phyloP scores from a whole-genome alignment of 2,113 vertebrate genomes.

The Rhea americana region DNA sequence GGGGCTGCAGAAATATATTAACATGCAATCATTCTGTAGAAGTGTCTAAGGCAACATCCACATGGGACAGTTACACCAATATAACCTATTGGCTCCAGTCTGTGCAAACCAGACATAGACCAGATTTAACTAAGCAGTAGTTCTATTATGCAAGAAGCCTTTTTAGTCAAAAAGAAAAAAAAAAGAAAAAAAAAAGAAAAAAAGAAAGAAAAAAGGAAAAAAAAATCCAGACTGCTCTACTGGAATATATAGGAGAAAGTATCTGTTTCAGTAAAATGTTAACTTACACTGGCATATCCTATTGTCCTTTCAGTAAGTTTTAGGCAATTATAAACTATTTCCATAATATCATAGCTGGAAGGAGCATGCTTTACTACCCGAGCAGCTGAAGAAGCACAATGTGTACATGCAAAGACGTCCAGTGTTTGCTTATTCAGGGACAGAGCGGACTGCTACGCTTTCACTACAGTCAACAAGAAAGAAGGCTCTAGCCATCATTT shows the following conservation, averaged over 20 bases:
- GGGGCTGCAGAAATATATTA: background rate
- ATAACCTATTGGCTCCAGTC: background rate
- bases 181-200: background rate
- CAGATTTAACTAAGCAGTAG: background rate
- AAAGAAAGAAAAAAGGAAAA: background rate
- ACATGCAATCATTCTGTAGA: background rate
- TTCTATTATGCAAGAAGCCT: background rate
- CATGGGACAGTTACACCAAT: background rate
- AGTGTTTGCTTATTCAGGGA: background rate
- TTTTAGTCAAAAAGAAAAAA: background rate
- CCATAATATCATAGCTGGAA: background rate
- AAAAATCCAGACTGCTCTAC: background rate
- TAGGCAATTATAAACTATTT: background rate
- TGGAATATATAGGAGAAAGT: background rate
- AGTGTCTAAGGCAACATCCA: background rate
- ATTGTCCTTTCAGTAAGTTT: background rate
- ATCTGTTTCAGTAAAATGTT: background rate
- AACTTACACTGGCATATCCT: background rate
- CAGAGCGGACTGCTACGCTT: background rate
- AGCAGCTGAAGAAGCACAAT: background rate
- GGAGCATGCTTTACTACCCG: background rate
- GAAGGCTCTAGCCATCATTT: background rate
- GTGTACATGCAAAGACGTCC: background rate
- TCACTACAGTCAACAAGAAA: background rate
- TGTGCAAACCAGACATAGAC: rapidly evolving